Conservation (phyloP, 2,113 vertebrate species). For the Verasper variegatus region DNA sequence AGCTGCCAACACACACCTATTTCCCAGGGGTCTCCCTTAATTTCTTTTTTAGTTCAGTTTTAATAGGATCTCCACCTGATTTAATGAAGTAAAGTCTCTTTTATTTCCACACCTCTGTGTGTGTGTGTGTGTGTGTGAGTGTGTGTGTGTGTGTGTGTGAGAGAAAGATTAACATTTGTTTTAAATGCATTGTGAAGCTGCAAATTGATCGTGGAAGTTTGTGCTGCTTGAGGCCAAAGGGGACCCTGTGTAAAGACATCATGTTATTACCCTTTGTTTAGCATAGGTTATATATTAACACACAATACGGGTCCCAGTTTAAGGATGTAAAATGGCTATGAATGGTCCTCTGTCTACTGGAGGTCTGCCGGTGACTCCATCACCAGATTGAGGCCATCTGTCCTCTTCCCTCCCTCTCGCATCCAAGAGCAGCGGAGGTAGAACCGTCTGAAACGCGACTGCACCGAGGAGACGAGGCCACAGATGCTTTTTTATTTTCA, state of each 20-base stretch:
- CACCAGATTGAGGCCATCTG: slow-evolving; percentile 76
- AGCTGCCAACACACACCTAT: slow-evolving; percentile 28
- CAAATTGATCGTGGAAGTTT: slow-evolving; percentile 38
- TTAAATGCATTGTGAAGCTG: slow-evolving; percentile 17
- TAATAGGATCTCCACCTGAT: slow-evolving; percentile 47
- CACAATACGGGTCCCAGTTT: slow-evolving; percentile 34
- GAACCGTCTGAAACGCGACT: slow-evolving; percentile 30
- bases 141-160: not conserved
- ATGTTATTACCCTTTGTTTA: not conserved
- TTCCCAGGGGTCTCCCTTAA: slow-evolving; percentile 33
- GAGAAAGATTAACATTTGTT: slow-evolving; percentile 2
- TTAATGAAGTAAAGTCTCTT: slow-evolving; percentile 17
- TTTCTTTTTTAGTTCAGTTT: slow-evolving; percentile 27
- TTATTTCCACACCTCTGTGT: slow-evolving; percentile 10
- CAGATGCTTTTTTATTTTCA: not conserved
- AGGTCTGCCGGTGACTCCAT: slow-evolving; percentile 54
- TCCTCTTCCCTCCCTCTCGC: slow-evolving; percentile 37
- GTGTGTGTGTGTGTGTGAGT: slow-evolving; percentile 4
- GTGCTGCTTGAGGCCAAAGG: slow-evolving; percentile 5
- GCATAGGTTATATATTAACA: no score
- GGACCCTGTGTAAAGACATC: not conserved
- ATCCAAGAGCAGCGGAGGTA: slow-evolving; percentile 42
- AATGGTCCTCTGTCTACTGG: slow-evolving; percentile 62
- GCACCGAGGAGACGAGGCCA: not conserved
- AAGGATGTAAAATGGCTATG: slow-evolving; percentile 56